Conservation (phyloP, 2,113 vertebrate genomes). For the Gyps fulvus region DNA sequence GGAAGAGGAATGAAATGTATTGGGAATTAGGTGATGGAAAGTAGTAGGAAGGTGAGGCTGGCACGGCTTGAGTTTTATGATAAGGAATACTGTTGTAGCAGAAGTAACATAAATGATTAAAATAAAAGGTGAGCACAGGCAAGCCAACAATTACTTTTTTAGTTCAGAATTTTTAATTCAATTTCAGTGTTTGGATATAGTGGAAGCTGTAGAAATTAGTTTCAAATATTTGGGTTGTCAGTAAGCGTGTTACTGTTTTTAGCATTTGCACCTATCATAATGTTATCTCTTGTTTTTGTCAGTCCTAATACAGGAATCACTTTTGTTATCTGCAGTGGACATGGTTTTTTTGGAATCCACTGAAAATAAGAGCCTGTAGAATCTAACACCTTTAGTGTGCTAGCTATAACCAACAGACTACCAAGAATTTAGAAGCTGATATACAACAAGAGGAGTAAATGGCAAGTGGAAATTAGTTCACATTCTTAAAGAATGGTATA, state of each 20-base stretch:
- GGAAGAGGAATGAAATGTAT: neutral
- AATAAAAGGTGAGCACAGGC: neutral
- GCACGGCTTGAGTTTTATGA: neutral
- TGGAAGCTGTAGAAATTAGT: neutral
- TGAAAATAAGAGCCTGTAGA: neutral
- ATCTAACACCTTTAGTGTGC: neutral
- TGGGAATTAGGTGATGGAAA: neutral
- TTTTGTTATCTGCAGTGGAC: neutral
- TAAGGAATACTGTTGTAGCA: neutral
- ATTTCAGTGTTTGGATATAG: neutral
- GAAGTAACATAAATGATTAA: neutral
- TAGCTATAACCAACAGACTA: neutral
- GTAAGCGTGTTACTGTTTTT: neutral
- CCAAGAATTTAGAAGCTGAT: neutral
- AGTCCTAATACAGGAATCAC: neutral
- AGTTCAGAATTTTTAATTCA: neutral
- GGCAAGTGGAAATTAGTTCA: neutral
- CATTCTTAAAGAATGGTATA: neutral
- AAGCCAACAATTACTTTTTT: neutral
- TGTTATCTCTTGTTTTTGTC: neutral
- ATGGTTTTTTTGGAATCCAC: neutral
- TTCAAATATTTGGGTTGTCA: neutral
- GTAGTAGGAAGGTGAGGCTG: neutral
- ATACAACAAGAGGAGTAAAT: neutral
- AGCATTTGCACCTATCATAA: neutral